These are phyloP conservation scores for Hypsopygia costalis DNA, from an alignment of 2,888 invertebrate genomes.

Conservation along the genomic window DNA sequence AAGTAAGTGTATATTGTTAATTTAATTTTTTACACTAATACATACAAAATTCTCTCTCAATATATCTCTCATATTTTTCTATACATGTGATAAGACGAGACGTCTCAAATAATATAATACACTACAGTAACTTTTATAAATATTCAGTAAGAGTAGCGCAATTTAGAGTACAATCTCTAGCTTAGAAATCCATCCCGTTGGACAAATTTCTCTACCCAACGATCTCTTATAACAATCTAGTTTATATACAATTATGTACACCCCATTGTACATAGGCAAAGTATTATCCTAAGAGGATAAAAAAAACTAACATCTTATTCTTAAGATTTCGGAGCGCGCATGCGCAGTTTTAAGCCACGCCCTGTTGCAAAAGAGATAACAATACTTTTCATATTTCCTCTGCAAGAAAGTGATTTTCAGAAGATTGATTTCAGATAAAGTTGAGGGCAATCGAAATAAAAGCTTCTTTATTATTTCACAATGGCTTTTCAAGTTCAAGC, in stretches of 20 bases:
- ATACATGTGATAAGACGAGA: too few relatives aligned
- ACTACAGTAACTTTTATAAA: too few relatives aligned
- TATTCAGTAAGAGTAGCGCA: too few relatives aligned
- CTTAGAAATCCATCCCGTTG: not conserved
- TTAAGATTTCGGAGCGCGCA: conserved; percentile 62
- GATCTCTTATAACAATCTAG: not conserved
- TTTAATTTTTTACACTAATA: too few relatives aligned
- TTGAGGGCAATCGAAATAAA: conserved; percentile 48
- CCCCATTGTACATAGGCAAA: conserved; percentile 42
- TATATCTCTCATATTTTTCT: too few relatives aligned
- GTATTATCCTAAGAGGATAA: conserved; percentile 49
- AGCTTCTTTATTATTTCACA: conserved; percentile 26
- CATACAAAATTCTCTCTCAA: too few relatives aligned
- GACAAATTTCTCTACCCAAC: not conserved
- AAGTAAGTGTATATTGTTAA: too few relatives aligned
- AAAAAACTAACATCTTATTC: conserved; percentile 68
- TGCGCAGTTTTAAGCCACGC: conserved; percentile 64
- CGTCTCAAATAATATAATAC: too few relatives aligned
- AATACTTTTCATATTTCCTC: conserved; percentile 40
- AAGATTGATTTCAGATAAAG: conserved; percentile 63
- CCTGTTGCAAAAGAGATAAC: conserved; percentile 58
- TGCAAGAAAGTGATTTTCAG: conserved; percentile 42
- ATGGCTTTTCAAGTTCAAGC: conserved; percentile 5
- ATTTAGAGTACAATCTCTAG: not conserved
- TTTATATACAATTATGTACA: conserved; percentile 36